These are phyloP conservation scores for Sebastes cheni DNA, from an alignment of 2,797 vertebrate genomes.

Conservation along the genomic window DNA sequence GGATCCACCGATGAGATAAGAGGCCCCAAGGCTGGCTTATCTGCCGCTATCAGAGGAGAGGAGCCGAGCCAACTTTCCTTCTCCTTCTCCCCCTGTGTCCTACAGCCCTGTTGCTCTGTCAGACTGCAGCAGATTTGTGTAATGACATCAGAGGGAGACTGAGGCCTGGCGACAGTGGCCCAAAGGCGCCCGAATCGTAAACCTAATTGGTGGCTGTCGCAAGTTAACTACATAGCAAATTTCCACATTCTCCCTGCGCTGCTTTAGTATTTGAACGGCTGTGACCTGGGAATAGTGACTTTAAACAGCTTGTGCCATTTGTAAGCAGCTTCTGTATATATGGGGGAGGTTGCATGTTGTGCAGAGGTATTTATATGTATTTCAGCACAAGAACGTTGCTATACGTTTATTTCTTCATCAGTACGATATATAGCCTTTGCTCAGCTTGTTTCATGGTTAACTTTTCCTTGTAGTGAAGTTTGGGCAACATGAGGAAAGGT, in stretches of 20 bases:
- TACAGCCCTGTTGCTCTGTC: conserved; percentile 70
- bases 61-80: conserved; percentile 70
- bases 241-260: conserved; percentile 67
- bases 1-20: conserved; percentile 80
- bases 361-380: conserved; percentile 20
- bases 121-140: conserved; percentile 67
- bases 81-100: conserved; percentile 60
- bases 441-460: conserved; percentile 26
- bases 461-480: conserved; percentile 28
- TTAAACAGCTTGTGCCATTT: conserved; percentile 57
- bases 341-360: not conserved
- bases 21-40: conserved; percentile 79
- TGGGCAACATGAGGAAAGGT: conserved; percentile 46
- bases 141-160: conserved; percentile 73
- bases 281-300: conserved; percentile 50
- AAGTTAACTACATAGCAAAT: conserved; percentile 70
- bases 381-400: not conserved
- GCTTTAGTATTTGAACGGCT: conserved; percentile 59
- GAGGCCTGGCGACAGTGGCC: conserved; percentile 73
- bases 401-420: not conserved
- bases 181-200: conserved; percentile 69
- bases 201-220: conserved; percentile 73
- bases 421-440: not conserved
- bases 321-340: conserved; percentile 46
- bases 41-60: conserved; percentile 80